A percentile compares a stretch with the other conserved stretches of the same genome.
Conservation (phyloP, 1,140 invertebrate genomes). For the Trialeurodes vaporariorum region DNA sequence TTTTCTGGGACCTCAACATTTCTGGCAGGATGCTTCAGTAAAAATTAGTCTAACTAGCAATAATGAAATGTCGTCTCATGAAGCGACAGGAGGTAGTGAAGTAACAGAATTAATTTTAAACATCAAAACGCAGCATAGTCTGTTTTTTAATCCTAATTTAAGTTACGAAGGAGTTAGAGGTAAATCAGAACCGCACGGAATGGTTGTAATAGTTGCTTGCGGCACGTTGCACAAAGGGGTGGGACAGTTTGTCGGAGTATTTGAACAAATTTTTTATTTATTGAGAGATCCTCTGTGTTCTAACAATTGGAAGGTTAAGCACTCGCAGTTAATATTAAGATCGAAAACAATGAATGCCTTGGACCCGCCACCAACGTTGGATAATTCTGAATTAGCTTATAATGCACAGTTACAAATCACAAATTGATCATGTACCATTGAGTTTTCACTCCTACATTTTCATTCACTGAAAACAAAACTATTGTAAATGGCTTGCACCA, state of each 20-base stretch:
- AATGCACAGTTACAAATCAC: neutral
- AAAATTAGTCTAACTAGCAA: neutral
- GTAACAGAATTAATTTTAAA: slow-evolving; percentile 34
- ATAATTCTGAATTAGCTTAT: neutral
- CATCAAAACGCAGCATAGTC: slow-evolving; percentile 34
- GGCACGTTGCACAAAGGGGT: slow-evolving; percentile 44
- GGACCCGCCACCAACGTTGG: neutral
- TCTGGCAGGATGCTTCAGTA: neutral
- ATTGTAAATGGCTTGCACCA: no score
- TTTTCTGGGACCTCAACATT: neutral
- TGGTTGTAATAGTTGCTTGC: slow-evolving; percentile 45
- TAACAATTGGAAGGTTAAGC: slow-evolving; percentile 51
- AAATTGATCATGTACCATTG: neutral
- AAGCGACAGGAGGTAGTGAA: slow-evolving; percentile 18
- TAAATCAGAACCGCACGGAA: slow-evolving; percentile 43
- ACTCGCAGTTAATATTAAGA: slow-evolving; percentile 8
- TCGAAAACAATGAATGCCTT: neutral
- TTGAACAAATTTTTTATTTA: slow-evolving; percentile 48
- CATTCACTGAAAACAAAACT: no score
- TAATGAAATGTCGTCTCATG: neutral
- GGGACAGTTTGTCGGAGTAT: slow-evolving; percentile 41
- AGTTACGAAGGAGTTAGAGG: slow-evolving; percentile 40
- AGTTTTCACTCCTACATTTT: no score
- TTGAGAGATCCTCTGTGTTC: slow-evolving; percentile 42
- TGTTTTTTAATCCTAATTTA: slow-evolving; percentile 48